phyloP scores from a whole-genome alignment of 2,113 vertebrate species.

The Cavia porcellus region DNA sequence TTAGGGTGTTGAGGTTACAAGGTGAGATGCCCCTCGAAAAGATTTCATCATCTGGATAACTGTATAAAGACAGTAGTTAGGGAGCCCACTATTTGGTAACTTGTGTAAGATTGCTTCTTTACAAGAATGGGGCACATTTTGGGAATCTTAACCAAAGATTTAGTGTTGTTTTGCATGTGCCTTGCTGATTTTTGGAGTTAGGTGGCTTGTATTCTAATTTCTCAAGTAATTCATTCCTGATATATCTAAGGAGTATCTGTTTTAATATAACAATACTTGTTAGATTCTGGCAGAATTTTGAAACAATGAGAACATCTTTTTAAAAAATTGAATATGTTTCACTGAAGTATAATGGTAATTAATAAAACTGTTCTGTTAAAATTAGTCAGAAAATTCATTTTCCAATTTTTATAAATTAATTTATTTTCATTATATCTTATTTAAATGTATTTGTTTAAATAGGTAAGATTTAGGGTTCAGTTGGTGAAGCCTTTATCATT shows the following conservation, averaged over 20 bases:
- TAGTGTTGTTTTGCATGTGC: background rate
- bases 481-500: background rate
- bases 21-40: background rate
- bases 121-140: background rate
- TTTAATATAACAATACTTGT: background rate
- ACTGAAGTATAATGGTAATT: background rate
- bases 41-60: background rate
- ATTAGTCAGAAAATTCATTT: background rate
- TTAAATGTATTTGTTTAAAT: background rate
- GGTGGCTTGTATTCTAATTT: background rate
- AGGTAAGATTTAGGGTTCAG: background rate
- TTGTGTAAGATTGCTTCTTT: background rate
- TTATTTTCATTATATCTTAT: slow-evolving; percentile 7
- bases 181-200: background rate
- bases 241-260: background rate
- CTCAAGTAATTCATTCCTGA: background rate
- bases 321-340: background rate
- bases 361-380: background rate
- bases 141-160: background rate
- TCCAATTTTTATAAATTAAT: background rate
- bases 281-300: background rate
- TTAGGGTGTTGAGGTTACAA: background rate
- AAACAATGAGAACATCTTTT: background rate
- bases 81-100: background rate
- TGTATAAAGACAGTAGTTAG: background rate